Base-by-base conservation (phyloP, 2,888 invertebrate species). In the Pasiphila rectangulata region DNA sequence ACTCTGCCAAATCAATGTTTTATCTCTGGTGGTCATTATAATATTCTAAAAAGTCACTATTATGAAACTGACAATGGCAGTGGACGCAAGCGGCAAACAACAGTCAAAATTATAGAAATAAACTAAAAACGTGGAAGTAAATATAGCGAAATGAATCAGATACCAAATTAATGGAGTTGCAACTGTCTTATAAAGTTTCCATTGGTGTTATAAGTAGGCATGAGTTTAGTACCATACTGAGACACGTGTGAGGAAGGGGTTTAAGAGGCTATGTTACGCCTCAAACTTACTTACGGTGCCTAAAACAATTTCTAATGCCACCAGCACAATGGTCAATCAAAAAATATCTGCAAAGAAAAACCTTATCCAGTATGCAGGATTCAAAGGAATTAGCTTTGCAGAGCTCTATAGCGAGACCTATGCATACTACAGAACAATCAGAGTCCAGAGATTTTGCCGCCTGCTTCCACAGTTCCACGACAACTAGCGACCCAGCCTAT, bases 391-490 rank as follows among this genome's bases (percentile, higher is more conserved):
- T 72, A 56, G 57, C 64, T 0, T 40, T 41, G 2, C 64, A 69
- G 36, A 70, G 68, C 43, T 55, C 59, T 1, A 61, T 65, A 21
- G 71, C 69, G 3, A 61, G 58, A 41, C 44, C 68, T 2, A 62
- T 64, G 32, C 58, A 58, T 20, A 62, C 9, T 10, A 29, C 32
- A 3, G 2, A 55, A 10, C 47, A 57, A 24, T 3, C 3, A 25
- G 60, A 5, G 54, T 17, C 44, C 3, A 63, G 60, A 36, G 77
- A 78, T 46, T 75, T 72, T 34, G 36, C 69, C 6, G 67, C 73
- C 2, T 68, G 62, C 48, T 72, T 60, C 50, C 55, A 57, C 12
- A 65, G 63, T 6, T 43, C 64, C 1, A 52, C 48, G n/a, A 41
- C 44, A 40, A 45, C 51, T 35, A 36, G 16, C 7, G 61, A 67